Conservation (phyloP, 2,113 vertebrate genomes). For the Hemiprocne comata region DNA sequence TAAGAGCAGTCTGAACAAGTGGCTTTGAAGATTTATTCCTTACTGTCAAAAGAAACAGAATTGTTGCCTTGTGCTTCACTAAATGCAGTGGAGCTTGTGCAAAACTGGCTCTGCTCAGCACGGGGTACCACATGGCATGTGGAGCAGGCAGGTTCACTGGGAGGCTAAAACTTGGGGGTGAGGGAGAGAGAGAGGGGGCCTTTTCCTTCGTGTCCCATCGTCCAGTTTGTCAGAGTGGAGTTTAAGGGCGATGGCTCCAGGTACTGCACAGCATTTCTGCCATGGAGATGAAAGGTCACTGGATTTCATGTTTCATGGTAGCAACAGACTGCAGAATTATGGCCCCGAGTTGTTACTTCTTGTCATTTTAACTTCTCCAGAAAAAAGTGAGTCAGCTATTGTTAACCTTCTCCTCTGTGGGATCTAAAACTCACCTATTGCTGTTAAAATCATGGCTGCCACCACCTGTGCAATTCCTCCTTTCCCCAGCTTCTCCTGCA, state of each 20-base stretch:
- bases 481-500: background rate
- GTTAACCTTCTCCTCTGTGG: slow-evolving; percentile 2
- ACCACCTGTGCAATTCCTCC: background rate
- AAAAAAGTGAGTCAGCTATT: slow-evolving; percentile 46
- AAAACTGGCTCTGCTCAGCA: background rate
- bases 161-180: background rate
- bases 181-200: background rate
- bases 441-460: background rate
- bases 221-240: background rate
- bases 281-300: slow-evolving; percentile 51
- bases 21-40: background rate
- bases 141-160: background rate
- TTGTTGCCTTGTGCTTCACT: background rate
- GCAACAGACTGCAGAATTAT: slow-evolving; percentile 46
- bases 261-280: slow-evolving; percentile 30
- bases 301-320: slow-evolving; percentile 51
- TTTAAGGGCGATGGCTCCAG: slow-evolving; percentile 32
- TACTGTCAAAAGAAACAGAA: background rate
- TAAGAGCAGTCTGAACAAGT: slow-evolving; percentile 15
- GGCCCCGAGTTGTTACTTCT: slow-evolving; percentile 49
- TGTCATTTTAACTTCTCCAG: slow-evolving; percentile 16
- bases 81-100: background rate
- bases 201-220: background rate
- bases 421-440: background rate
- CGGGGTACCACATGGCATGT: accelerated